A percentile compares a stretch with the other conserved stretches of the same genome.
Evolutionary conservation across 2,888 invertebrate genomes (phyloP).

Genomic region (Hofmannophila pseudospretella): DNA sequence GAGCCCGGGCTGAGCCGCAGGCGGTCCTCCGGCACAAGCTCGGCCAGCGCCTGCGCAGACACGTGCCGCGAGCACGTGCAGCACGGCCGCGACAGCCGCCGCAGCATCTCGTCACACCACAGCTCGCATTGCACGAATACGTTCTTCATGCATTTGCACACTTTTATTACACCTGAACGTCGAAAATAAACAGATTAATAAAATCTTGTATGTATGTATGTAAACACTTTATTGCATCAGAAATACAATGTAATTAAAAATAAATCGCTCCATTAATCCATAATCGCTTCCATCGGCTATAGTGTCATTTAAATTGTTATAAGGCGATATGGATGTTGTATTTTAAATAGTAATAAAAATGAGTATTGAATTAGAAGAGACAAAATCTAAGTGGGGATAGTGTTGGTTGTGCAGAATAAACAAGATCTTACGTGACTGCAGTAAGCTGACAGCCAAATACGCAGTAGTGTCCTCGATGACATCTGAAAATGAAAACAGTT

Average conservation of each 20-base stretch:
- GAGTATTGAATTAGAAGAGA: too few relatives aligned
- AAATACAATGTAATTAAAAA: too few relatives aligned
- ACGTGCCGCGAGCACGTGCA: conserved; percentile 56
- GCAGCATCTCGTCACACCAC: conserved; percentile 62
- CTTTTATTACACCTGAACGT: conserved; percentile 48
- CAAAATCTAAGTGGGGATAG: too few relatives aligned
- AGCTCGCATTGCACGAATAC: conserved; percentile 65
- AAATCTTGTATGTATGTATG: too few relatives aligned
- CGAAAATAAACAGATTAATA: too few relatives aligned
- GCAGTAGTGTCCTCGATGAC: conserved; percentile 52
- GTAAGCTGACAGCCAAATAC: conserved; percentile 51
- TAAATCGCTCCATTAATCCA: too few relatives aligned
- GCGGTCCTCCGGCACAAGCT: conserved; percentile 32
- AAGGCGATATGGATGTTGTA: too few relatives aligned
- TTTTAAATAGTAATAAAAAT: too few relatives aligned
- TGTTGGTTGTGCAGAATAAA: too few relatives aligned
- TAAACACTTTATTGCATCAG: too few relatives aligned
- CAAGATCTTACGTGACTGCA: conserved; percentile 56
- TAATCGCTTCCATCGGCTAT: too few relatives aligned
- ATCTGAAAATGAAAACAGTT: conserved; percentile 37
- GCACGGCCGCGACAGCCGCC: conserved; percentile 48
- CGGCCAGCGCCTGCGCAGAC: conserved; percentile 39
- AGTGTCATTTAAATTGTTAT: too few relatives aligned
- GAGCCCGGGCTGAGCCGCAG: conserved; percentile 25
- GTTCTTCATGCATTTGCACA: conserved; percentile 67